phyloP scores from a whole-genome alignment of 2,113 vertebrate species.

The Sphyrna mokarran region DNA sequence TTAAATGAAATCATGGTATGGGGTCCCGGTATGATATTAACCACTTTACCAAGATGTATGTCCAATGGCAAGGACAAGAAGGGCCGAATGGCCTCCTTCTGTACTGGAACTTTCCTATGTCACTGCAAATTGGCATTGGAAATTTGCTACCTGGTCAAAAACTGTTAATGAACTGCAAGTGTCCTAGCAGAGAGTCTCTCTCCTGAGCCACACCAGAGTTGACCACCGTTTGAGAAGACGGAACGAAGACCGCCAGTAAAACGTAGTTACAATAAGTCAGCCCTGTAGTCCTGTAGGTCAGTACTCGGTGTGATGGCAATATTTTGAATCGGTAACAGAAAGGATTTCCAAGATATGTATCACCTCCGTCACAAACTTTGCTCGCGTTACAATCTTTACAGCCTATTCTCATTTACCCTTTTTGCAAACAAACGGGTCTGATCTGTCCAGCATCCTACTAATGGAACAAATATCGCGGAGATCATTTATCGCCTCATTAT shows the following conservation, averaged over 20 bases:
- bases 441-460: background rate
- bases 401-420: background rate
- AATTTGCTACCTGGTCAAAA: background rate
- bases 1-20: constrained; percentile 70
- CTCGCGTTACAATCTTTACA: no score
- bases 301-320: no score
- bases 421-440: background rate
- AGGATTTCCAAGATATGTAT: no score
- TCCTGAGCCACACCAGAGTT: background rate
- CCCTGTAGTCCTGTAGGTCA: background rate
- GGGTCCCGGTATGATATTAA: constrained; percentile 45
- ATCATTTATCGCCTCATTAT: background rate
- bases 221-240: background rate
- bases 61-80: no score
- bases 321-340: background rate
- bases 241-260: background rate
- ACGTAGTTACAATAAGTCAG: no score
- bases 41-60: background rate
- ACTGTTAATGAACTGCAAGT: background rate
- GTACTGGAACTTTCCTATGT: background rate
- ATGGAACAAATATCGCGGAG: background rate
- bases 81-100: no score
- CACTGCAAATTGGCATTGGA: background rate
- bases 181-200: background rate
- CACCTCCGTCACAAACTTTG: background rate